Percentiles rank a stretch among this genome's conserved stretches.
Conservation (phyloP, 1,140 invertebrate genomes). For the Euura lappo region DNA sequence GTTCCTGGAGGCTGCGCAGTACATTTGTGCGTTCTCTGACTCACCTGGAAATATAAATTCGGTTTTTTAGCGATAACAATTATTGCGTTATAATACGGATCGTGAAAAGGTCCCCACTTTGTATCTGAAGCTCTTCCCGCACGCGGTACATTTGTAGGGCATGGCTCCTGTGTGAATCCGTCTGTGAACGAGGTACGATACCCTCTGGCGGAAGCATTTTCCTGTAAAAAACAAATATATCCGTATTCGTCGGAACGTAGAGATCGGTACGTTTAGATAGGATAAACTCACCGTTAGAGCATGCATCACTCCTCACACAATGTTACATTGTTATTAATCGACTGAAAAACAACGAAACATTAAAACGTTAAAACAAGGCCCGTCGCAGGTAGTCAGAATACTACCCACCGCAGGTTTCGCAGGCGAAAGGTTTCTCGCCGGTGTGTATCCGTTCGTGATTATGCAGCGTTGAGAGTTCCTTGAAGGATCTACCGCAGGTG, state of each 20-base stretch:
- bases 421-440: conserved; percentile 90
- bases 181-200: conserved; percentile 84
- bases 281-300: conserved; percentile 24
- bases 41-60: conserved; percentile 63
- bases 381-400: conserved; percentile 19
- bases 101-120: conserved; percentile 64
- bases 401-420: conserved; percentile 83
- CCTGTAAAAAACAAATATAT: conserved; percentile 62
- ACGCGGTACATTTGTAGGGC: conserved; percentile 82
- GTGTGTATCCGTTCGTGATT: conserved; percentile 89
- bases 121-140: conserved; percentile 83
- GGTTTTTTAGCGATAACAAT: no score
- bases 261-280: conserved; percentile 29
- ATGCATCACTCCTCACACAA: conserved; percentile 14
- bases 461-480: conserved; percentile 87
- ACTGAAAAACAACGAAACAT: not conserved
- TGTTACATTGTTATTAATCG: conserved; percentile 13
- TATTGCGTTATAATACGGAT: conserved; percentile 13
- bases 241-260: conserved; percentile 7
- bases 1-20: conserved; percentile 64
- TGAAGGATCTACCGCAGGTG: conserved; percentile 83
- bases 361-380: conserved; percentile 6
- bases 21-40: conserved; percentile 82
- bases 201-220: conserved; percentile 84
- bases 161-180: conserved; percentile 84